Conservation (phyloP, 1,140 invertebrate genomes). For the Callitettix versicolor region DNA sequence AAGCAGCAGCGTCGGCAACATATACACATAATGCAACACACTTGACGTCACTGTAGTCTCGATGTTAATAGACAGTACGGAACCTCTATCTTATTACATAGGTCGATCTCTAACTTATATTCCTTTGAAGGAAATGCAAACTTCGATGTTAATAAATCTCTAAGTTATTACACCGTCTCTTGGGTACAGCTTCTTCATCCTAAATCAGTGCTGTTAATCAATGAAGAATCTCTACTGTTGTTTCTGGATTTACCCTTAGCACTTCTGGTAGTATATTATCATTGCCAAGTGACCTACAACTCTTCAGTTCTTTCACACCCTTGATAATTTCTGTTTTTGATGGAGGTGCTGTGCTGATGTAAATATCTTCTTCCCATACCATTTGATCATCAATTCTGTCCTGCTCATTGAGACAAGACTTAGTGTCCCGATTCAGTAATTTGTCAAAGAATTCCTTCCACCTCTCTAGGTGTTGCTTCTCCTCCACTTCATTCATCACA, state of each 20-base stretch:
- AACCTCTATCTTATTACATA: too few species aligned
- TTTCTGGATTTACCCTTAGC: neutral
- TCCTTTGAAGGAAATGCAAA: too few species aligned
- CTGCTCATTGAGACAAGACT: neutral
- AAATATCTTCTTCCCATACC: neutral
- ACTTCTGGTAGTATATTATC: constrained; percentile 4
- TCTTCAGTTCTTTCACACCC: constrained; percentile 8
- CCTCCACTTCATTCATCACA: neutral
- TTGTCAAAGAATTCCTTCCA: constrained; percentile 9
- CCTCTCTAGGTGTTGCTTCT: constrained; percentile 9
- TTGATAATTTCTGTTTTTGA: constrained; percentile 7
- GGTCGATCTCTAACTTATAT: too few species aligned
- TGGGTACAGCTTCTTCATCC: too few species aligned
- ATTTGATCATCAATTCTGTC: neutral
- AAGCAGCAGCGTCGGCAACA: too few species aligned
- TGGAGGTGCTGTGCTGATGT: neutral
- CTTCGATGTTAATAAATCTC: too few species aligned
- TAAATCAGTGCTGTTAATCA: too few species aligned
- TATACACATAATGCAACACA: too few species aligned
- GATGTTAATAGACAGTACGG: too few species aligned
- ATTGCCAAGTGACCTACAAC: constrained; percentile 2
- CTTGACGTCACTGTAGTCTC: too few species aligned
- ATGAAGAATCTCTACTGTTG: constrained; percentile 7
- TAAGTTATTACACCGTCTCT: too few species aligned
- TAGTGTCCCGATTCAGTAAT: neutral